These are phyloP conservation scores for Sebastes fasciatus DNA, from an alignment of 2,113 vertebrate genomes.

Conservation along the genomic window DNA sequence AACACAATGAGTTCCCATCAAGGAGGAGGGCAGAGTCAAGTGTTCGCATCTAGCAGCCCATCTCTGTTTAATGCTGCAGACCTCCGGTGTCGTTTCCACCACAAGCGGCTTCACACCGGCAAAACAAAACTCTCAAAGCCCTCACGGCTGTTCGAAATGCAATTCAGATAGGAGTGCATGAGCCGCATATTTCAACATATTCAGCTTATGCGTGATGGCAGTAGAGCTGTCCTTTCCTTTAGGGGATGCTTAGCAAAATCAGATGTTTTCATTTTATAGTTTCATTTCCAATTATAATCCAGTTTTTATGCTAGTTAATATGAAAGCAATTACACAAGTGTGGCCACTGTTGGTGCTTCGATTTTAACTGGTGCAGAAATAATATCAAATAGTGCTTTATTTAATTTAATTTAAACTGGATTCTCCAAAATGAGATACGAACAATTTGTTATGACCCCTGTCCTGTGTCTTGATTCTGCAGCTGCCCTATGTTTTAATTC, in stretches of 20 bases:
- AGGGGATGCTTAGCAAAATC: background rate
- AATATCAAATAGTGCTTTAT: background rate
- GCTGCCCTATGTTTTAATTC: background rate
- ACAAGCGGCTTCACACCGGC: conserved; percentile 8
- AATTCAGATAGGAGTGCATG: background rate
- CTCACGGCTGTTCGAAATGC: background rate
- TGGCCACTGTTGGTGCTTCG: background rate
- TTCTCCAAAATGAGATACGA: background rate
- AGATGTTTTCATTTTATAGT: background rate
- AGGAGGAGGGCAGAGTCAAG: conserved; percentile 70
- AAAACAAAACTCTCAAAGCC: conserved; percentile 35
- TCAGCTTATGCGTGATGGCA: background rate
- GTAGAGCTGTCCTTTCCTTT: background rate
- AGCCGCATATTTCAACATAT: background rate
- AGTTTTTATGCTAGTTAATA: background rate
- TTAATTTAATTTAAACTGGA: conserved; percentile 1
- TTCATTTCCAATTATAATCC: background rate
- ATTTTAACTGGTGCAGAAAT: background rate
- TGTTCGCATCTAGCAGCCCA: conserved; percentile 45
- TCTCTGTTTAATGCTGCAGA: conserved; percentile 47
- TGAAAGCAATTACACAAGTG: background rate
- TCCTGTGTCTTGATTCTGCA: background rate
- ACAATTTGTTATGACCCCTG: background rate
- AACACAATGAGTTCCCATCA: conserved; percentile 72
- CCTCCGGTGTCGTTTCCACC: conserved; percentile 30